Evolutionary conservation across 1,140 invertebrate genomes (phyloP).

Genomic region (Drosophila athabasca): DNA sequence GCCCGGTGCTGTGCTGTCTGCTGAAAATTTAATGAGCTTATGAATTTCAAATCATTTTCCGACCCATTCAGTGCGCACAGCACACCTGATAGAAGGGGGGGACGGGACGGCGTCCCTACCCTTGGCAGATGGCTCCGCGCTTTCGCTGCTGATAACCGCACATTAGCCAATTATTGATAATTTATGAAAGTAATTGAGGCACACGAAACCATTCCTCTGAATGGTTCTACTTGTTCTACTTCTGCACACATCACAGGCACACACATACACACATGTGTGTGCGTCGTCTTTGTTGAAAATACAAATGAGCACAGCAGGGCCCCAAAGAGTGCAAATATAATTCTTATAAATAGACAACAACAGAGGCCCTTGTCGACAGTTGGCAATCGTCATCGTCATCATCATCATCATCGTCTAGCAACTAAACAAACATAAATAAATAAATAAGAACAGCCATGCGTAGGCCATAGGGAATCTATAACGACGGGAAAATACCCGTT

Average conservation of each 20-base stretch:
- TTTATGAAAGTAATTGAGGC: constrained; percentile 74
- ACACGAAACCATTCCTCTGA: constrained; percentile 45
- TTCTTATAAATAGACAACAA: constrained; percentile 81
- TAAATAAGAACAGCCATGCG: constrained; percentile 21
- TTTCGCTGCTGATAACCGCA: constrained; percentile 49
- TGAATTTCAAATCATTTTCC: constrained; percentile 65
- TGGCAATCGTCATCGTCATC: constrained; percentile 61
- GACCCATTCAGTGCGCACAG: constrained; percentile 28
- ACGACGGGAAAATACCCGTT: too few relatives aligned
- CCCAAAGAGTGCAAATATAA: constrained; percentile 73
- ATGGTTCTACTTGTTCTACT: neutral
- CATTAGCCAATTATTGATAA: constrained; percentile 75
- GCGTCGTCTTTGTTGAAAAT: constrained; percentile 35
- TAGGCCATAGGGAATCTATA: neutral
- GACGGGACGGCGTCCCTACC: neutral
- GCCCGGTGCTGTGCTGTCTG: constrained; percentile 26
- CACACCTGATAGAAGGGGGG: constrained; percentile 41
- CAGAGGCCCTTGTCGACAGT: constrained; percentile 75
- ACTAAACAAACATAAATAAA: constrained; percentile 67
- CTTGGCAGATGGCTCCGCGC: constrained; percentile 27
- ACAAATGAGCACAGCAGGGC: constrained; percentile 62
- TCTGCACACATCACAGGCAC: neutral
- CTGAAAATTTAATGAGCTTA: constrained; percentile 80
- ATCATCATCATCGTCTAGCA: constrained; percentile 46
- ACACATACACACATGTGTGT: neutral